Base-by-base conservation (phyloP, 1,140 invertebrate species). In the Hyles vespertilio region DNA sequence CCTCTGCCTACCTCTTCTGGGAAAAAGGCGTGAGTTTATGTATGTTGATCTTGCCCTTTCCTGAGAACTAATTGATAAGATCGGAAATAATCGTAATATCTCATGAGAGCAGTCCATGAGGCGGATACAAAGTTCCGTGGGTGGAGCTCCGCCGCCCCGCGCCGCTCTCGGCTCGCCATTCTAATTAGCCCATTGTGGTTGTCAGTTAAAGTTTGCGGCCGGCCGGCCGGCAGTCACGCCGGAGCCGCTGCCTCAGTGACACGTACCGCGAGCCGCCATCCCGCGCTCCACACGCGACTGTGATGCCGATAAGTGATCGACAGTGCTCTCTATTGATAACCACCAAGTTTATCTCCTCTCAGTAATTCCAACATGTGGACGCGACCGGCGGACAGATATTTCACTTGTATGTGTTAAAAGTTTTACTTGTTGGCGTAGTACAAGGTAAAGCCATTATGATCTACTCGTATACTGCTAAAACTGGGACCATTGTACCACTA, bases 121-220 rank as follows among this genome's bases (percentile, higher is more conserved):
- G 79, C 84, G 81, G 83, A 88, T 86, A 76, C 83, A 75, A 79
- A 80, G 81, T 77, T 79, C 74, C 76, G 85, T 88, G 82, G 85
- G 85, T 83, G 79, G 72, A 77, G 77, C 70, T 70, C 74, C 76
- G 63, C 69, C 68, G 52, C 70, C 73, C 73, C 78, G 67, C 75
- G 53, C 74, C 72, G 72, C 76, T 62, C 69, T 70, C 71, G 69
- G 67, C 75, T 82, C 79, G 81, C 81, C 84, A 86, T 88, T 86
- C 84, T 86, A 88, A 88, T 88, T 88, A 88, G 79, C 81, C 69
- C 81, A 88, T 88, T 88, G 85, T 88, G 83, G 84, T 77, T 71
- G 74, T 64, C 67, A 74, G 79, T 75, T 72, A 77, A 79, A 81
- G 72, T 84, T 82, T 82, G 74, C 69, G 61, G 74, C 69, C 73